Conservation (phyloP, 37 sponge, comb jelly and placozoan genomes). For the Sycon ciliatum region DNA sequence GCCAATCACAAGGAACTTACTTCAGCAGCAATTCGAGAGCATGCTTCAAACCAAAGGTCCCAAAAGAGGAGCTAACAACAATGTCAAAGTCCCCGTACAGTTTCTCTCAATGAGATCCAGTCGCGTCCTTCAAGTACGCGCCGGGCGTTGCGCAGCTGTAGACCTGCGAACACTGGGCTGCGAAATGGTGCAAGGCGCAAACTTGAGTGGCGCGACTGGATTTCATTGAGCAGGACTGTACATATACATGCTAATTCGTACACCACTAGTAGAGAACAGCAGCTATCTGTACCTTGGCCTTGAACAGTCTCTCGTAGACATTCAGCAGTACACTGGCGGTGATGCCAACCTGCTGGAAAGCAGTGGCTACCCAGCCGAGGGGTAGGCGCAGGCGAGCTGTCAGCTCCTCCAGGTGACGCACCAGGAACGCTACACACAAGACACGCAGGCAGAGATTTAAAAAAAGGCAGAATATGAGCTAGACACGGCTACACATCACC, state of each 20-base stretch:
- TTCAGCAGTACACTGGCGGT: conserved; percentile 37
- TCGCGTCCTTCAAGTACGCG: no score
- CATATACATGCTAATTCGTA: no score
- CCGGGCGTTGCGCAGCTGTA: no score
- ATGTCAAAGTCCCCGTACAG: background rate
- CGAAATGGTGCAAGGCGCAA: no score
- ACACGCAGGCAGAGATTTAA: conserved; percentile 6
- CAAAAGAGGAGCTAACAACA: background rate
- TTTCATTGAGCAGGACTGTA: background rate
- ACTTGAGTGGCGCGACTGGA: no score
- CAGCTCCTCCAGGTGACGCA: conserved; percentile 54
- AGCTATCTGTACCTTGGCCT: conserved; percentile 44
- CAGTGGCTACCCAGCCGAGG: conserved; percentile 20
- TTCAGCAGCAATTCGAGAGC: no score
- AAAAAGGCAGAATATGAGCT: background rate
- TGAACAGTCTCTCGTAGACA: conserved; percentile 57
- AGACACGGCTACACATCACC: background rate
- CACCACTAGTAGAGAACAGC: no score
- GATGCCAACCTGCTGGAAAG: conserved; percentile 50
- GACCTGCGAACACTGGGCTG: no score
- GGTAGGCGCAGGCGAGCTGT: conserved; percentile 48
- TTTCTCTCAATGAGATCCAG: no score
- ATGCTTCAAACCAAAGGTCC: no score
- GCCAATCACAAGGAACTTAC: no score
- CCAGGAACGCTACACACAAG: conserved; percentile 31